Conservation (phyloP, 2,113 vertebrate genomes). For the Anser cygnoides region DNA sequence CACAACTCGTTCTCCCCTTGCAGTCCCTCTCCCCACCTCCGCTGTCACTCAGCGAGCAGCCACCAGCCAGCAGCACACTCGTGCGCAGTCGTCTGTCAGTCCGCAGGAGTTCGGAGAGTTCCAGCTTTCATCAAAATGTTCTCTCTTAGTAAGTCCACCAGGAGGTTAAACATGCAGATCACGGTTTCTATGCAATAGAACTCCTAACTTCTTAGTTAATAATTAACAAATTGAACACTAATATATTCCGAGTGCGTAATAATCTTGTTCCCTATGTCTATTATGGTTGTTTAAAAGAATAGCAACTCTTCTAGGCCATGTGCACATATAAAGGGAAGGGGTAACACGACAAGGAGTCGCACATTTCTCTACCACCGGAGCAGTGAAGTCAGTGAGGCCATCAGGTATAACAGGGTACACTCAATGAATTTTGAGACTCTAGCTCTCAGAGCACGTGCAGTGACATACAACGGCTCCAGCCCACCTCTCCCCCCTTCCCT, state of each 20-base stretch:
- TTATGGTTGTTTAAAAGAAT: background rate
- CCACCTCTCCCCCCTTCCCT: background rate
- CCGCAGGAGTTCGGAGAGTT: background rate
- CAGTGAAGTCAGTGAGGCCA: background rate
- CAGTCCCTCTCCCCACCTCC: background rate
- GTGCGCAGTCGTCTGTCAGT: background rate
- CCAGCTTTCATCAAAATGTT: background rate
- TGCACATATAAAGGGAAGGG: background rate
- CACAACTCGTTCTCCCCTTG: background rate
- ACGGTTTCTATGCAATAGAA: background rate
- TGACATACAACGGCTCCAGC: background rate
- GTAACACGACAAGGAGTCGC: background rate
- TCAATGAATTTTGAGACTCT: background rate
- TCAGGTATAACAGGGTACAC: background rate
- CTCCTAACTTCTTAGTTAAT: background rate
- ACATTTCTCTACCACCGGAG: background rate
- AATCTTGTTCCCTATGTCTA: background rate
- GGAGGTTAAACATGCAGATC: background rate
- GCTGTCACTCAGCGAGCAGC: conserved; percentile 61
- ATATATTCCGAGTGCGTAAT: background rate
- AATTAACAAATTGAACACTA: background rate
- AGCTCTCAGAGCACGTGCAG: fast-evolving
- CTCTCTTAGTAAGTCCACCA: background rate
- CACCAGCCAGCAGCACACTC: background rate
- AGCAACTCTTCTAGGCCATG: background rate